Base-by-base conservation (phyloP, 2,113 vertebrate genomes). In the Orthochromis malagaraziensis region DNA sequence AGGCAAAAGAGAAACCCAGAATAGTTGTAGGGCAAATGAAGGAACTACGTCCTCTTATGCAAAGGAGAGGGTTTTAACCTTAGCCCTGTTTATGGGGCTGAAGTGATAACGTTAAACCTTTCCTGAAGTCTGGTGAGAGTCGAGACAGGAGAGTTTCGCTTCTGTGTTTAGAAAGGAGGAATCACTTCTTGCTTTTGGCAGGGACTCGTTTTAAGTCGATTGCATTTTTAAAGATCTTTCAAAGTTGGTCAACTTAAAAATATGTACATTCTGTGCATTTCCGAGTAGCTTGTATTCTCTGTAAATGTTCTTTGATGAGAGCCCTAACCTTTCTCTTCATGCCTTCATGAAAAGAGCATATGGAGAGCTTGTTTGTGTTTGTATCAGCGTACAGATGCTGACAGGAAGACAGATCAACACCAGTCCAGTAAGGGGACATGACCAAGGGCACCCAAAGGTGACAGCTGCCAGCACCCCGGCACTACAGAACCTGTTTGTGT, bases 401-500 rank as follows among this genome's bases (percentile, higher is more conserved):
- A 68, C 60, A 57, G 9, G 4, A 5, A 13, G 17, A n/a, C 17
- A 77, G 2, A 51, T 33, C 73, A 51, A 51, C 45, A 51, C 51
- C 26, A 42, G 84, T 80, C 54, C 79, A 57, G 80, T 33, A 68
- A 51, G 58, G 79, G 88, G 60, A 83, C 57, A 19, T 4, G 63
- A 38, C 75, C 88, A 92, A 94, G 88, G 92, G 51, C 83, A 21
- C 47, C 87, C 26, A 3, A 51, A 57, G 86, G 85, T 49, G n/a
- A n/a, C 45, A 6, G 65, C 79, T 89, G 89, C 54, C 92, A 90
- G 70, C 83, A 42, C 51, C 57, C 19, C 45, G 1, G 63, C 70
- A 60, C 83, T 13, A 94, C 94, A 93, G 89, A 26, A 60, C 86
- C 85, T 24, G 84, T 80, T 87, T 93, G 91, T 93, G 68, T 87